Percentiles rank a stretch among this genome's conserved stretches.
Conservation (phyloP, 2,888 invertebrate species). For the Apamea monoglypha region DNA sequence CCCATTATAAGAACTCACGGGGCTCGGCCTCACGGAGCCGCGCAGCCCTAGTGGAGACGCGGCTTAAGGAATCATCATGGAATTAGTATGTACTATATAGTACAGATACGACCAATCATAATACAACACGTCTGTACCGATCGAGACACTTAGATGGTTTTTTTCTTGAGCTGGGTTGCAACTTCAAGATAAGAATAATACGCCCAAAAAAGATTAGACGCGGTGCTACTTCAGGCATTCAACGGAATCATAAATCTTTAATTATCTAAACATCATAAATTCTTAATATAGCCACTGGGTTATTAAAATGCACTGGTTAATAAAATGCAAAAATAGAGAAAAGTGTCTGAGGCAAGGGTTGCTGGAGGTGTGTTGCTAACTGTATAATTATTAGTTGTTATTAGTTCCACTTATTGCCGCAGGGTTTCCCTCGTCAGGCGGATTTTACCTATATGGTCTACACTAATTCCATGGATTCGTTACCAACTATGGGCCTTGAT, state of each 20-base stretch:
- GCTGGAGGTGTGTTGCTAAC: not conserved
- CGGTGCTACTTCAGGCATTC: not conserved
- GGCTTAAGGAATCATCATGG: no score
- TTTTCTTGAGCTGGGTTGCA: slow-evolving; percentile 7
- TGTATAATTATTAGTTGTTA: no score
- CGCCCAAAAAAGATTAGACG: not conserved
- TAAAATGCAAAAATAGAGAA: not conserved
- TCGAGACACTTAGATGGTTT: no score
- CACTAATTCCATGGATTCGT: no score
- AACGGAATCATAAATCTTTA: not conserved
- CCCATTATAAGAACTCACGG: no score
- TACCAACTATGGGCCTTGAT: no score
- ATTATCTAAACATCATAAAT: not conserved
- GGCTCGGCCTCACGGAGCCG: no score
- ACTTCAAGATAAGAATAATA: slow-evolving; percentile 12
- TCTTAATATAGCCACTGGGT: not conserved
- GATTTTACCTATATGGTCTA: no score
- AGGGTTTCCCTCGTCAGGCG: not conserved
- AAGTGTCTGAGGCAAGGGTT: not conserved
- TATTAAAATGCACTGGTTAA: not conserved
- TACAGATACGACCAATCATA: not conserved
- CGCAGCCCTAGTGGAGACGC: no score
- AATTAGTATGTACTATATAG: not conserved
- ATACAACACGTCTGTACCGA: not conserved
- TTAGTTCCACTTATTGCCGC: not conserved